phyloP scores from a whole-genome alignment of 2,113 vertebrate species.

The Aldabrachelys gigantea region DNA sequence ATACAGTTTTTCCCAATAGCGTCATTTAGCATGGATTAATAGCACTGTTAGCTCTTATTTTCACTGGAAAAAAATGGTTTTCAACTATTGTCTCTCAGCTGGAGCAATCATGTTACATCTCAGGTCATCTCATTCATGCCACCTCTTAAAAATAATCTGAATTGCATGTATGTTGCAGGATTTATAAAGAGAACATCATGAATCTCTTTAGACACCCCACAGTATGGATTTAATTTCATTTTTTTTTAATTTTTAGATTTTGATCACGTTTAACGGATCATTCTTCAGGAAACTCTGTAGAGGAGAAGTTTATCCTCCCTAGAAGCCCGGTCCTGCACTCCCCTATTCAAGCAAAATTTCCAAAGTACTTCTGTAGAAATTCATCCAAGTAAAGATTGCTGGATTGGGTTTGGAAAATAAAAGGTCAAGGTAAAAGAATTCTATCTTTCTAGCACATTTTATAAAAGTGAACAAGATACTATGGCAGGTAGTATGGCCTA shows the following conservation, averaged over 20 bases:
- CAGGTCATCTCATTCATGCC: constrained; percentile 37
- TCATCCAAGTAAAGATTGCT: background rate
- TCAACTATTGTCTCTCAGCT: constrained; percentile 50
- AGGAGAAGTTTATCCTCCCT: background rate
- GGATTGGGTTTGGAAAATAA: accelerated
- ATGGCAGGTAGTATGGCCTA: background rate
- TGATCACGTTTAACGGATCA: constrained; percentile 41
- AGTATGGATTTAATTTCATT: constrained; percentile 27
- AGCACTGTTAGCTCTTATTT: constrained; percentile 48
- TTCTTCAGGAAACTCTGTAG: background rate
- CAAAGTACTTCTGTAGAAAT: background rate
- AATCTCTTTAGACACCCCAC: constrained; percentile 40
- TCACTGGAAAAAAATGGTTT: constrained; percentile 58
- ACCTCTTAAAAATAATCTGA: constrained; percentile 59
- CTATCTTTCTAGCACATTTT: background rate
- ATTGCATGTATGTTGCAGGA: constrained; percentile 43
- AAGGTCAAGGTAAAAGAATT: background rate
- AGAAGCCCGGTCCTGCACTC: background rate
- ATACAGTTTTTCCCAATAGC: constrained; percentile 36
- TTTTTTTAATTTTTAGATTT: background rate
- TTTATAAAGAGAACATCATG: constrained; percentile 41
- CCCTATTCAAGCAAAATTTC: background rate
- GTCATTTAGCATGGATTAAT: constrained; percentile 57
- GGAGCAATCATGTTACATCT: constrained; percentile 45
- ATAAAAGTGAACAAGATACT: background rate